Percentiles rank a stretch among this genome's conserved stretches.
These are phyloP conservation scores for Agelastica alni DNA, from an alignment of 2,888 invertebrate genomes.

Conservation along the genomic window DNA sequence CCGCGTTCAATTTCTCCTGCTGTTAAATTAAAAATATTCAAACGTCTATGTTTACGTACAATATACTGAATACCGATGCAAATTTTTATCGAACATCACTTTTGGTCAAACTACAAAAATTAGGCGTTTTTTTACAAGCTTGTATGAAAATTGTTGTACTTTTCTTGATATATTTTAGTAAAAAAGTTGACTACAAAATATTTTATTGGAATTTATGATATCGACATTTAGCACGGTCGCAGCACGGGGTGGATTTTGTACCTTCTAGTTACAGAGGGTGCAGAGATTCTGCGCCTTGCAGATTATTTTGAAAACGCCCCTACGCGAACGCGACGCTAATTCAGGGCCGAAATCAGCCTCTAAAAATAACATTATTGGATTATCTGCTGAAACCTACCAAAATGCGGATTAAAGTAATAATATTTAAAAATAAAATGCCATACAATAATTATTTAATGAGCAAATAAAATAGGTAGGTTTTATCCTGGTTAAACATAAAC, in stretches of 20 bases:
- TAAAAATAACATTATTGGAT: no score
- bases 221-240: slow-evolving; percentile 37
- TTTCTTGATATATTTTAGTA: slow-evolving; percentile 41
- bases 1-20: slow-evolving; percentile 8
- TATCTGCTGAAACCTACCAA: no score
- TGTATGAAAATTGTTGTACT: slow-evolving; percentile 37
- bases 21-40: background rate
- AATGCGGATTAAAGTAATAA: no score
- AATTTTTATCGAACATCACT: slow-evolving; percentile 37
- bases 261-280: slow-evolving; percentile 35
- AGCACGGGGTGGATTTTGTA: slow-evolving; percentile 36
- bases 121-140: slow-evolving; percentile 13
- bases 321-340: slow-evolving; percentile 16
- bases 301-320: slow-evolving; percentile 36
- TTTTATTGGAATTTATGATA: slow-evolving; percentile 33
- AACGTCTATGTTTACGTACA: slow-evolving; percentile 14
- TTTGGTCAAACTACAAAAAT: slow-evolving; percentile 36
- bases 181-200: slow-evolving; percentile 35
- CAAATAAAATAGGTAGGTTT: no score
- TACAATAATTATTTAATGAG: no score
- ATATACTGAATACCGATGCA: slow-evolving; percentile 10
- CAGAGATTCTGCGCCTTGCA: slow-evolving; percentile 38
- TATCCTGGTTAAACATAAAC: no score
- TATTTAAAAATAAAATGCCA: no score
- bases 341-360: slow-evolving; percentile 17